Conservation (phyloP, 2,113 vertebrate genomes). For the Hoplias malabaricus region DNA sequence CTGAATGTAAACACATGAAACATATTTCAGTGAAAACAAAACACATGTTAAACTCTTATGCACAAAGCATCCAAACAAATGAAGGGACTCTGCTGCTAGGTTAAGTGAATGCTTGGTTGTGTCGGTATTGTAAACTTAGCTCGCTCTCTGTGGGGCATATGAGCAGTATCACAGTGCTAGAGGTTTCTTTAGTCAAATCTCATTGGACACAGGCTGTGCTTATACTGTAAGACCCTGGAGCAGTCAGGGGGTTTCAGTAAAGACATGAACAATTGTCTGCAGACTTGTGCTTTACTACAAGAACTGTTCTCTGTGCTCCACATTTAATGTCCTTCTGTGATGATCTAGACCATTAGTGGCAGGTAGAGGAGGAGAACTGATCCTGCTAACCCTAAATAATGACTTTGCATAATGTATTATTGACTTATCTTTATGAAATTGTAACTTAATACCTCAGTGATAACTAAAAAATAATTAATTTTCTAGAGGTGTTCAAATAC, state of each 20-base stretch:
- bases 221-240: not conserved
- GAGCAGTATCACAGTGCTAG: constrained; percentile 69
- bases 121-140: constrained; percentile 50
- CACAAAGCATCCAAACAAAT: constrained; percentile 39
- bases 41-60: not conserved
- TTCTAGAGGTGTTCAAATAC: too few species aligned
- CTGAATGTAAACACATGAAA: constrained; percentile 15
- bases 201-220: constrained; percentile 24
- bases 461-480: too few species aligned
- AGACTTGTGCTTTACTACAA: not conserved
- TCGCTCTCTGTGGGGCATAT: constrained; percentile 46
- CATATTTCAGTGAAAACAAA: constrained; percentile 12
- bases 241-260: not conserved
- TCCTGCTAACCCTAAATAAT: too few species aligned
- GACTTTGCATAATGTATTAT: too few species aligned
- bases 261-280: not conserved
- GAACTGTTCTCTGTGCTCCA: not conserved
- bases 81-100: constrained; percentile 39
- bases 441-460: too few species aligned
- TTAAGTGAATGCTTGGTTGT: constrained; percentile 45
- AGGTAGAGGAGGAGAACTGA: too few species aligned
- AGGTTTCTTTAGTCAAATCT: constrained; percentile 46
- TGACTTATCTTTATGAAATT: too few species aligned
- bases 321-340: not conserved
- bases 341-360: too few species aligned